Conservation (phyloP, 2,113 vertebrate genomes). For the Xenopus laevis region DNA sequence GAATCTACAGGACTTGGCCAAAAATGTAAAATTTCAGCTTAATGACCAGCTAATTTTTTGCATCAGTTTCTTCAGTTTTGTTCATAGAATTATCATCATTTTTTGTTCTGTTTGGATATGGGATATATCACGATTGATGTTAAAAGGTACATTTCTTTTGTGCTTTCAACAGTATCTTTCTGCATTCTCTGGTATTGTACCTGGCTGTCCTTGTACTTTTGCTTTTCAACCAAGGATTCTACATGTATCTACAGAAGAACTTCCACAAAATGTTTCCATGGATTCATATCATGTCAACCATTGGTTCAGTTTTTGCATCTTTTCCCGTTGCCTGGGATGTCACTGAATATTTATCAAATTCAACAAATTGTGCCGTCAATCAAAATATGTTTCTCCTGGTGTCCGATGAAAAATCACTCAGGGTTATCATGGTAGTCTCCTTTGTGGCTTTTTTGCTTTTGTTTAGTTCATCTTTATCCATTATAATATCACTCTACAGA, state of each 20-base stretch:
- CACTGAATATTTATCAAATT: not conserved
- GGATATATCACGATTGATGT: not conserved
- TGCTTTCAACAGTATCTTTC: not conserved
- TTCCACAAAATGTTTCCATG: not conserved
- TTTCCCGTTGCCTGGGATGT: not conserved
- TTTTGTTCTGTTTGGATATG: not conserved
- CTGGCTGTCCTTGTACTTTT: not conserved
- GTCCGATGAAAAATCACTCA: not conserved
- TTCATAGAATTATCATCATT: not conserved
- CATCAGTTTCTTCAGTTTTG: not conserved
- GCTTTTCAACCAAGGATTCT: constrained; percentile 8
- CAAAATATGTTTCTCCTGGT: not conserved
- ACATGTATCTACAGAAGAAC: constrained; percentile 6
- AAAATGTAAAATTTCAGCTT: not conserved
- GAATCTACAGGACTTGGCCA: not conserved
- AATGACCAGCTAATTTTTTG: constrained; percentile 14
- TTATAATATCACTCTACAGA: constrained; percentile 11
- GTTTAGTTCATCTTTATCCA: not conserved
- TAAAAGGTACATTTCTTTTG: not conserved
- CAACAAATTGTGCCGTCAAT: not conserved
- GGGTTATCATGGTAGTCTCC: not conserved
- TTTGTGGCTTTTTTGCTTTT: not conserved
- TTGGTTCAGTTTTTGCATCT: not conserved
- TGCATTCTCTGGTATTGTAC: not conserved
- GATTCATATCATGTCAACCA: not conserved